Evolutionary conservation across 2,113 vertebrate species (phyloP), one percentile per base, ranked within the genome.

Genomic region (Astur gentilis): DNA sequence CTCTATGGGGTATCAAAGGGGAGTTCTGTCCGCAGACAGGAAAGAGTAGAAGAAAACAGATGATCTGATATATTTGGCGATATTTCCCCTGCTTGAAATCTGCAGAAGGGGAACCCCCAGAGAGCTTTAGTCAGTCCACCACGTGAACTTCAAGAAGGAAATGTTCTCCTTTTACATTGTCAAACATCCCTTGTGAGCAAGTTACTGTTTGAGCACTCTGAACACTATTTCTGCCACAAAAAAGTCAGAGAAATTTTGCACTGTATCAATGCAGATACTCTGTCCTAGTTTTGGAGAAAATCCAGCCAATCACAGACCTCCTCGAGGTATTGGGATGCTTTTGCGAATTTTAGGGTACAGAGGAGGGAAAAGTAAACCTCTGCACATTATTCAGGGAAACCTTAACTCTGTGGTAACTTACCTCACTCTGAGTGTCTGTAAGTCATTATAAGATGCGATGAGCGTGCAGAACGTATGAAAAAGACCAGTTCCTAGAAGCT

Each of bases 101-200:
- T 89, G 86, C 64, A 78, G 62, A 94, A 95, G 94, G 95, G 94
- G 94, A 95, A 96, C 44, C 62, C 93, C 93, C 91, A 70, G 78
- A 92, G 62, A 91, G 45, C 58, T 91, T 95, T 73, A 93, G 71
- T 95, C 93, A 97, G 62, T 26, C 82, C 73, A 71, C 66, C 89
- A 96, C 29, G 62, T 95, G 96, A 97, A 86, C 71, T 85, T 94
- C 13, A 75, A 91, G 73, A 75, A 93, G 75, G 81, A 95, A 94
- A 88, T 81, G 78, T 91, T 97, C 91, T 96, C 50, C 61, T 95
- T 93, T 95, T 95, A 65, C 75, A 55, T 58, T 89, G 69, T 89
- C 86, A 91, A 69, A 72, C 44, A 52, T 40, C 58, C 32, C 75
- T 88, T 87, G 44, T 85, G 58, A n/a, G 11, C 45, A 50, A 89